These are phyloP conservation scores for Garrulus glandarius DNA, from an alignment of 2,797 vertebrate species.

Conservation along the genomic window DNA sequence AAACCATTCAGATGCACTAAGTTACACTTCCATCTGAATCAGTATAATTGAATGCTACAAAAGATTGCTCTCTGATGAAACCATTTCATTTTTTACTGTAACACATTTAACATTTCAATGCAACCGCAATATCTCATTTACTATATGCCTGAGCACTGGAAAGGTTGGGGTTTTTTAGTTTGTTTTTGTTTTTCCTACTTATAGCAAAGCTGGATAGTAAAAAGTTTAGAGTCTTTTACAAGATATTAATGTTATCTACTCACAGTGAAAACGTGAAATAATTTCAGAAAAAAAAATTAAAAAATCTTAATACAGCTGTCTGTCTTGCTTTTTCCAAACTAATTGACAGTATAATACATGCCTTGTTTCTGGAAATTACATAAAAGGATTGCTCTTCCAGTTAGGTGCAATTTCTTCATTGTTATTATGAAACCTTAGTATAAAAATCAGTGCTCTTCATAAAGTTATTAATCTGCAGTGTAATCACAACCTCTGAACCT, in stretches of 20 bases:
- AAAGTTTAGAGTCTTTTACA: neutral
- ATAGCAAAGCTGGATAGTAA: neutral
- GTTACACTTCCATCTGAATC: neutral
- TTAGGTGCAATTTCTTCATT: neutral
- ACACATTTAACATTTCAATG: neutral
- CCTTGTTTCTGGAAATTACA: neutral
- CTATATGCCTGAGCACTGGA: neutral
- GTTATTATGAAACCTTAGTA: neutral
- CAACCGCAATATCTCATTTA: neutral
- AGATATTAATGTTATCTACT: neutral
- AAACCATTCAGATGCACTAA: neutral
- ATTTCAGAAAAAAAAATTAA: neutral
- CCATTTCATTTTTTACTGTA: neutral
- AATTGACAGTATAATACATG: neutral
- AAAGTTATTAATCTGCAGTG: neutral
- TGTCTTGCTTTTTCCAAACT: neutral
- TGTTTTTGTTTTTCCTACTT: neutral
- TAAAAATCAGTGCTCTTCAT: neutral
- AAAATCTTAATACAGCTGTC: neutral
- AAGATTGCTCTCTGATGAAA: neutral
- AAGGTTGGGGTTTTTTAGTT: neutral
- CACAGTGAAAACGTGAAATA: neutral
- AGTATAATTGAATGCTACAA: neutral
- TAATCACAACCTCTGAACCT: neutral
- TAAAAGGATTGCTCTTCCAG: neutral